phyloP scores from a whole-genome alignment of 2,888 invertebrate species.

The Thysanoteuthis rhombus region DNA sequence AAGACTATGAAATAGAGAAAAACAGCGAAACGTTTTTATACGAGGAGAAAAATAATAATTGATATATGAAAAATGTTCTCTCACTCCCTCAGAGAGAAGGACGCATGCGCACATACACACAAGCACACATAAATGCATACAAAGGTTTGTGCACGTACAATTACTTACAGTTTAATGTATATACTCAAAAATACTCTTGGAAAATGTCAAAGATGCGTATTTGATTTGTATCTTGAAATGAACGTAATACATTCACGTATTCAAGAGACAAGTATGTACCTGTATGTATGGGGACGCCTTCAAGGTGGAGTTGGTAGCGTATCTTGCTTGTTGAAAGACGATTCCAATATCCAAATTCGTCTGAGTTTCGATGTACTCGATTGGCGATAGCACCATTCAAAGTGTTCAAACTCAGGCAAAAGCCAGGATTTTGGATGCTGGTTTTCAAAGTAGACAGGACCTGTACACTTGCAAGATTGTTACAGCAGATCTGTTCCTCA shows the following conservation, averaged over 20 bases:
- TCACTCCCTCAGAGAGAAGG: not conserved
- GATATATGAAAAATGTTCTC: not conserved
- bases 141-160: not conserved
- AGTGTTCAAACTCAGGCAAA: no score
- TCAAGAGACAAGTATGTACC: not conserved
- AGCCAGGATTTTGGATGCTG: no score
- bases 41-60: not conserved
- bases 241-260: not conserved
- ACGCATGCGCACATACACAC: not conserved
- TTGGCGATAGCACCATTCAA: no score
- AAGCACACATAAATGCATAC: not conserved
- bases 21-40: not conserved
- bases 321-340: not conserved
- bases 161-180: not conserved
- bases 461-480: no score
- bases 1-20: not conserved
- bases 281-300: not conserved
- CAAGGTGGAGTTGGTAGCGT: not conserved
- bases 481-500: no score
- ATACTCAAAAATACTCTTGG: not conserved
- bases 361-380: not conserved
- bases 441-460: no score
- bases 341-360: not conserved
- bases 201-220: not conserved
- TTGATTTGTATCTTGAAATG: not conserved